Evolutionary conservation across 2,888 invertebrate genomes (phyloP).

Genomic region (Cyaniris semiargus): DNA sequence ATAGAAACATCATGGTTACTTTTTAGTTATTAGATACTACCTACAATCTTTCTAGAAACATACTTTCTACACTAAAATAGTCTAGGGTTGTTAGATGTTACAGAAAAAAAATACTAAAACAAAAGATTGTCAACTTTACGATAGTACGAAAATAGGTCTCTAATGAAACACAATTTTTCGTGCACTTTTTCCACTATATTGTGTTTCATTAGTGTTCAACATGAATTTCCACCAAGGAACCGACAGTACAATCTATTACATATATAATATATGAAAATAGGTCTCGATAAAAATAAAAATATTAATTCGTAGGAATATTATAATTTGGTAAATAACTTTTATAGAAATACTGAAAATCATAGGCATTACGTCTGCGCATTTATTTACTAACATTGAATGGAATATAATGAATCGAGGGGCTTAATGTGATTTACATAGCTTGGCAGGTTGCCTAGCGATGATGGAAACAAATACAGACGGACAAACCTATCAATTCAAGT

Average conservation of each 20-base stretch:
- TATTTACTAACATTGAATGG: slow-evolving; percentile 12
- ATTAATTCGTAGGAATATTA: background rate
- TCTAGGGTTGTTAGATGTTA: too few relatives aligned
- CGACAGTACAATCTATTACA: too few relatives aligned
- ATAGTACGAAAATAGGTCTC: background rate
- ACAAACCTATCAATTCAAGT: slow-evolving; percentile 16
- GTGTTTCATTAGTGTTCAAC: too few relatives aligned
- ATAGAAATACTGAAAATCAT: background rate
- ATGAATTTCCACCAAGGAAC: too few relatives aligned
- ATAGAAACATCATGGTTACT: too few relatives aligned
- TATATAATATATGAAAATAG: background rate
- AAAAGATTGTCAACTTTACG: too few relatives aligned
- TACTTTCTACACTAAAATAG: too few relatives aligned
- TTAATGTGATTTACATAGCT: slow-evolving; percentile 17
- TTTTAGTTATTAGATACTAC: too few relatives aligned
- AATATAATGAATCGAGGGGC: background rate
- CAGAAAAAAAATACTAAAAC: too few relatives aligned
- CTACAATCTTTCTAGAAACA: too few relatives aligned
- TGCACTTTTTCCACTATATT: too few relatives aligned
- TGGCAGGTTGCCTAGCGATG: slow-evolving; percentile 37
- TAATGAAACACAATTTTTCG: too few relatives aligned
- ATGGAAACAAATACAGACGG: slow-evolving; percentile 35
- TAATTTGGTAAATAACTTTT: background rate
- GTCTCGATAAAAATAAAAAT: background rate
- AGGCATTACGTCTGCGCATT: slow-evolving; percentile 4